Evolutionary conservation across 1,140 invertebrate species (phyloP).

Genomic region (Drosophila subpulchrella): DNA sequence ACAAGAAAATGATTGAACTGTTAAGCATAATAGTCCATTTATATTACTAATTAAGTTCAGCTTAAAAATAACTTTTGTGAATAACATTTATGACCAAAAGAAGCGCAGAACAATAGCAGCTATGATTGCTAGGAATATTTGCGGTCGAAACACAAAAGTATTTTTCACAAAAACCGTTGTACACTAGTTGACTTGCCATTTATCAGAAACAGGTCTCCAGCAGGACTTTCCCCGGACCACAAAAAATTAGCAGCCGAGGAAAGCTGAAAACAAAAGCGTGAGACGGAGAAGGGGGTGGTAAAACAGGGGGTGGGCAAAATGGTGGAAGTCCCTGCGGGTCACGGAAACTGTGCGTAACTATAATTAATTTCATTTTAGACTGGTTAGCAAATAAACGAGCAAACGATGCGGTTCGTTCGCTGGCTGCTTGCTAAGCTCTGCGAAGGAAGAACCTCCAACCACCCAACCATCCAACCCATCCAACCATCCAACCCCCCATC

Average conservation of each 20-base stretch:
- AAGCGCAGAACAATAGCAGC: too few relatives aligned
- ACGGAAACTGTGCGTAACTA: slow-evolving; percentile 76
- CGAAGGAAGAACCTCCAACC: neutral
- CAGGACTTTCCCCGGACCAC: slow-evolving; percentile 4
- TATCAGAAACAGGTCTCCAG: slow-evolving; percentile 21
- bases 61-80: too few relatives aligned
- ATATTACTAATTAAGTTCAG: too few relatives aligned
- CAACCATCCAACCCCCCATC: neutral
- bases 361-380: slow-evolving; percentile 83
- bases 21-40: too few relatives aligned
- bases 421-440: slow-evolving; percentile 32
- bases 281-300: neutral
- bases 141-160: neutral
- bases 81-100: too few relatives aligned
- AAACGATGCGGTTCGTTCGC: slow-evolving; percentile 72
- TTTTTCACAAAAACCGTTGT: neutral
- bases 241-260: neutral
- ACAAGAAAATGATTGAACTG: too few relatives aligned
- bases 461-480: slow-evolving; percentile 2
- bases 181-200: slow-evolving; percentile 24
- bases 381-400: slow-evolving; percentile 82
- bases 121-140: too few relatives aligned
- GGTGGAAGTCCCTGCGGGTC: slow-evolving; percentile 22
- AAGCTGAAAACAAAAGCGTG: slow-evolving; percentile 2
- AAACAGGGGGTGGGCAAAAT: neutral